These are phyloP conservation scores for Tetropium fuscum DNA, from an alignment of 2,888 invertebrate species.

Conservation along the genomic window DNA sequence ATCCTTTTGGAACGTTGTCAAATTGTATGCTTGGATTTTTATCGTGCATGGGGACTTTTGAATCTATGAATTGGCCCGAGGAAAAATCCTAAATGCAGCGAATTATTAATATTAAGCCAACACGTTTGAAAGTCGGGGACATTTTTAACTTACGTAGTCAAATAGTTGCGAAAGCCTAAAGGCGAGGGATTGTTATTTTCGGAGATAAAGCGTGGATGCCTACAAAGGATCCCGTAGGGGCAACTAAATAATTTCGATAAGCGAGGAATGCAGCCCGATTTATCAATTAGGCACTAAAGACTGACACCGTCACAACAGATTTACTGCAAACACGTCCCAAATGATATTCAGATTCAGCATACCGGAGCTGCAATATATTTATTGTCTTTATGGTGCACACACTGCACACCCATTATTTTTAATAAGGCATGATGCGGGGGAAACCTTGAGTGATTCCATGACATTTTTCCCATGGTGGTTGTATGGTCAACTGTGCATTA, in stretches of 20 bases:
- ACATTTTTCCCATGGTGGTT: slow-evolving; percentile 7
- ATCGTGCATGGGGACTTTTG: no score
- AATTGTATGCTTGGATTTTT: no score
- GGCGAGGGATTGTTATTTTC: background rate
- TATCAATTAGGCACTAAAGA: slow-evolving; percentile 6
- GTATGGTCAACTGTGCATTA: background rate
- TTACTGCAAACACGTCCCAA: slow-evolving; percentile 4
- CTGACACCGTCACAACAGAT: background rate
- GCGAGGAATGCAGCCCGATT: slow-evolving; percentile 5
- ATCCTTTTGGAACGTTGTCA: no score
- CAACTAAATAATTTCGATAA: slow-evolving; percentile 9
- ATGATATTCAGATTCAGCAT: background rate
- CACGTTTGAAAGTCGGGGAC: no score
- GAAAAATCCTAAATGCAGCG: no score
- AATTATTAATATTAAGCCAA: no score
- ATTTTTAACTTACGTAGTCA: no score
- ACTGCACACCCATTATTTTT: no score
- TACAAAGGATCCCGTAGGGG: slow-evolving; percentile 1
- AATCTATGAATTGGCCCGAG: no score
- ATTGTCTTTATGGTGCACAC: slow-evolving; percentile 5
- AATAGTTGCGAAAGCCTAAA: no score
- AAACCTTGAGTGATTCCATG: background rate
- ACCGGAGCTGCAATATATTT: background rate
- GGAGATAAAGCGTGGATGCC: background rate
- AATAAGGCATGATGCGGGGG: no score